Base-by-base conservation (phyloP, 1,140 invertebrate genomes). In the Akabosia matsudoensis region DNA sequence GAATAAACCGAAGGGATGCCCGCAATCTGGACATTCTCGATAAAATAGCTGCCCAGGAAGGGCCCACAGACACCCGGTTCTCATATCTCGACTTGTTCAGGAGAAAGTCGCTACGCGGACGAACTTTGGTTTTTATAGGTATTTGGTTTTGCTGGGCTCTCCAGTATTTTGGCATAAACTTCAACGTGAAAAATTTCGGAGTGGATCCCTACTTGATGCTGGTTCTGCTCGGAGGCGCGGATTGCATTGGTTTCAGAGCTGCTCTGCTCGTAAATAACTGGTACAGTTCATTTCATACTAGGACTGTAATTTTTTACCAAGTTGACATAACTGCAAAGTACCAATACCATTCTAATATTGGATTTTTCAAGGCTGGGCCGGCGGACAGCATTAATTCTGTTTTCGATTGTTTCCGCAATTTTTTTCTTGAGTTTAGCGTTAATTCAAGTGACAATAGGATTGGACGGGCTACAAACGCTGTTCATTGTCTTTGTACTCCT, bases 1-100 rank as follows among this genome's bases (percentile, higher is more conserved):
- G 79, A 67, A 77, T 82, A 14, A 86, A 86, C 76, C 4, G 30
- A 51, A 14, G 28, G 70, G 33, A 72, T 22, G 70, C 45, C 3
- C 61, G 31, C 30, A 28, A 76, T 33, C 30, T 76, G 24, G 18
- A 33, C 13, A 56, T 73, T 0, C 16, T 77, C 18, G 51, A 78
- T 31, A 22, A 2, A 22, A 61, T 78, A 28, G 67, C 67, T 26
- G 73, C 67, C 22, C 37, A 45, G 18, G 77, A 78, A 73, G 74
- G 73, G 24, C n/a, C 33, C 0, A 67, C 37, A 0, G 45, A 31
- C 51, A 56, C 56, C 0, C 61, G 72, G 26, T 77, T 37, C 30
- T 74, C 75, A 0, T 79, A 79, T 22, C 33, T 79, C 14, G 78
- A 79, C 54, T 54, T 79, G 22, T 79, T 79, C 30, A 71, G 75